Evolutionary conservation across 2,888 invertebrate genomes (phyloP).

Genomic region (Watsonalla binaria): DNA sequence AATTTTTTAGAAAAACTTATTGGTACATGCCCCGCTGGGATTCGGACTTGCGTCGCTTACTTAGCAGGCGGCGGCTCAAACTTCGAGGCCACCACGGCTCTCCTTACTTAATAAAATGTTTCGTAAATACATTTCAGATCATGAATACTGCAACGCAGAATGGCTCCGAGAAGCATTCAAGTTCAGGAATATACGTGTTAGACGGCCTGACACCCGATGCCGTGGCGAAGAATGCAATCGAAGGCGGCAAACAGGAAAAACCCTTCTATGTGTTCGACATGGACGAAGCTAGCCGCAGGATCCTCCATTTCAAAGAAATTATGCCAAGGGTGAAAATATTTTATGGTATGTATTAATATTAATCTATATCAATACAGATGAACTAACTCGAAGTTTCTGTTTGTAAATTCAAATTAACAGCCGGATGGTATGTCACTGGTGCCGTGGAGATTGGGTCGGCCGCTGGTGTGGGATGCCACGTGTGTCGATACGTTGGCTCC

Average conservation of each 20-base stretch:
- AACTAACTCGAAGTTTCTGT: no score
- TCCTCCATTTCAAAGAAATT: slow-evolving; percentile 30
- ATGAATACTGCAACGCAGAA: not conserved
- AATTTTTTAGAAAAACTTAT: no score
- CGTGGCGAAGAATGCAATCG: slow-evolving; percentile 31
- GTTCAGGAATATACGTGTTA: slow-evolving; percentile 15
- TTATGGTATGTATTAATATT: slow-evolving; percentile 28
- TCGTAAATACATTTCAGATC: not conserved
- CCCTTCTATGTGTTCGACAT: slow-evolving; percentile 36
- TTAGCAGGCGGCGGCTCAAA: no score
- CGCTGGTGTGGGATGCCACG: no score
- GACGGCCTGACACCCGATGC: slow-evolving; percentile 22
- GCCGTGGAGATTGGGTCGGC: no score
- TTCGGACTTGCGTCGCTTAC: no score
- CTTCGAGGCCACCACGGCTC: no score
- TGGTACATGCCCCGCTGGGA: no score
- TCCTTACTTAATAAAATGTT: no score
- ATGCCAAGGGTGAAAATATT: slow-evolving; percentile 40
- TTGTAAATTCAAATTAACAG: no score
- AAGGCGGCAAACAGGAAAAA: slow-evolving; percentile 30
- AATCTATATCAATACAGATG: not conserved
- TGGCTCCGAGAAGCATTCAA: not conserved
- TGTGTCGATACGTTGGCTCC: no score
- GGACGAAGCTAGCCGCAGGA: slow-evolving; percentile 29
- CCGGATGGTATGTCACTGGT: no score